Percentiles rank a stretch among this genome's conserved stretches.
phyloP scores from a whole-genome alignment of 2,888 invertebrate genomes.

The Eupithecia centaureata region DNA sequence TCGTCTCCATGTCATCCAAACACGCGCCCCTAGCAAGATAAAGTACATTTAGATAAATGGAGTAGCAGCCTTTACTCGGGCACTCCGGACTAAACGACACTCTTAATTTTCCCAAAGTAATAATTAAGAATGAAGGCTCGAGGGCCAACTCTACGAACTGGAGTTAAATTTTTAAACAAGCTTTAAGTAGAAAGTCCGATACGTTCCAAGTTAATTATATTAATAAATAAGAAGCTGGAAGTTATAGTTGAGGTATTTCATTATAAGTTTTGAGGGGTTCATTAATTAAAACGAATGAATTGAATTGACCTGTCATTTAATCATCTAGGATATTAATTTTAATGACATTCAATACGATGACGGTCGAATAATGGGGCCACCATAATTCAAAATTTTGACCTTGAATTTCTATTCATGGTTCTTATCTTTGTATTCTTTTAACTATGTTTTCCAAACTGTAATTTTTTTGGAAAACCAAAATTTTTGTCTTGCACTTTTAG shows the following conservation, averaged over 20 bases:
- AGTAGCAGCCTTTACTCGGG: constrained; percentile 70
- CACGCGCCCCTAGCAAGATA: constrained; percentile 72
- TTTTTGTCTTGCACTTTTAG: too few species aligned
- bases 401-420: too few species aligned
- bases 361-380: too few species aligned
- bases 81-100: constrained; percentile 80
- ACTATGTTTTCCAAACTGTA: too few species aligned
- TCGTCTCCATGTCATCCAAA: constrained; percentile 59
- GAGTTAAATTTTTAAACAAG: constrained; percentile 81
- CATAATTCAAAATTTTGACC: too few species aligned
- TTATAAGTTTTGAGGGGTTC: constrained; percentile 36
- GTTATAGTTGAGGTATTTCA: constrained; percentile 45
- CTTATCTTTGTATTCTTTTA: too few species aligned
- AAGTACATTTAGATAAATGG: constrained; percentile 83
- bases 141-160: constrained; percentile 70
- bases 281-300: constrained; percentile 12
- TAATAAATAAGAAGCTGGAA: constrained; percentile 70
- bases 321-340: background rate
- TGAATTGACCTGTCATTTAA: background rate
- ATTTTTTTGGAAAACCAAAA: too few species aligned
- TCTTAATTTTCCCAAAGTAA: constrained; percentile 85
- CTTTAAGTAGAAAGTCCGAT: constrained; percentile 81
- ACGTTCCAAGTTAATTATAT: constrained; percentile 77
- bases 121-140: constrained; percentile 84
- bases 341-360: background rate